These are phyloP conservation scores for Apodemia mormo DNA, from an alignment of 2,888 invertebrate species.

Conservation along the genomic window DNA sequence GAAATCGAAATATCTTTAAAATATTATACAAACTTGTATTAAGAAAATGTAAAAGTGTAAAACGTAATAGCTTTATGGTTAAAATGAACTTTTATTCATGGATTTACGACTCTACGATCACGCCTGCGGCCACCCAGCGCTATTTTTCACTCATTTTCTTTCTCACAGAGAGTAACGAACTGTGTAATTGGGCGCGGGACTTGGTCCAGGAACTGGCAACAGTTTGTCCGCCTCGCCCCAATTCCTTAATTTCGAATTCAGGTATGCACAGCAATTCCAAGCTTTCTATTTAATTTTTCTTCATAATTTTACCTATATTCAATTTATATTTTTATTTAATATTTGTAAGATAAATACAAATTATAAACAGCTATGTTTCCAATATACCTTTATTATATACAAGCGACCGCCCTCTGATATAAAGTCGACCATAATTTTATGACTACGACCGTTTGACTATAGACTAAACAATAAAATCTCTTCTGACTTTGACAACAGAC, in stretches of 20 bases:
- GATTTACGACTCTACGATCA: constrained; percentile 30
- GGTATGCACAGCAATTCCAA: constrained; percentile 22
- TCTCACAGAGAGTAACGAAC: constrained; percentile 70
- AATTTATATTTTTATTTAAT: constrained; percentile 21
- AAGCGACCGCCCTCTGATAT: no score
- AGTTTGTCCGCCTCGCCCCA: constrained; percentile 47
- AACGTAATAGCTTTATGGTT: constrained; percentile 11
- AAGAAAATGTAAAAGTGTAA: background rate
- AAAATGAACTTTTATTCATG: constrained; percentile 13
- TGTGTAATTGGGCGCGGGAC: constrained; percentile 70
- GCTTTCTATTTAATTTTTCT: constrained; percentile 20
- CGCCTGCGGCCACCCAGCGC: constrained; percentile 49
- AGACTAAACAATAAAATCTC: no score
- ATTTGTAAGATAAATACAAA: background rate
- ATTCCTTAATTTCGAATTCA: constrained; percentile 45
- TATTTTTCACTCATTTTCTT: constrained; percentile 68
- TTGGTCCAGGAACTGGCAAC: constrained; percentile 55
- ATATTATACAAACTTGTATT: no score
- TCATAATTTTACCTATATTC: constrained; percentile 13
- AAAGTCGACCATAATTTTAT: no score
- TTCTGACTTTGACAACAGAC: no score
- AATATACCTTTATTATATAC: no score
- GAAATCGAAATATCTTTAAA: no score
- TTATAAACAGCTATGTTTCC: constrained; percentile 4
- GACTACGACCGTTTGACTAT: no score